These are phyloP conservation scores for Tigriopus japonicus DNA, from an alignment of 1,140 invertebrate species.

Conservation along the genomic window DNA sequence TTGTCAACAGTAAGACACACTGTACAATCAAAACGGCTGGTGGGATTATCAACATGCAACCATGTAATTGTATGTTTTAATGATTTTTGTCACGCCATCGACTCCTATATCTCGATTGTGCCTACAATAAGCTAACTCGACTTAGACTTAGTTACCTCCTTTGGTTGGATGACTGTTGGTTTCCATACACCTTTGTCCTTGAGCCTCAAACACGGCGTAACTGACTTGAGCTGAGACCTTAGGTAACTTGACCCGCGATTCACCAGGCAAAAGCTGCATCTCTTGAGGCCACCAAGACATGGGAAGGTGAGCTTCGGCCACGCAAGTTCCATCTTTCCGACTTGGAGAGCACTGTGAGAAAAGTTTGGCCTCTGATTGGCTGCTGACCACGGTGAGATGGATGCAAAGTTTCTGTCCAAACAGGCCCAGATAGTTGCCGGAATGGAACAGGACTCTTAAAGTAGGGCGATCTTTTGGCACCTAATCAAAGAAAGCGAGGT, in stretches of 20 bases:
- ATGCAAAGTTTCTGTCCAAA: constrained; percentile 14
- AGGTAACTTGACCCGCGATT: neutral
- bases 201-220: constrained; percentile 4
- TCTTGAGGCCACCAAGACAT: constrained; percentile 66
- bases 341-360: constrained; percentile 47
- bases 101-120: neutral
- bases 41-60: no score
- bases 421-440: constrained; percentile 31
- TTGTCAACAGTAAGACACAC: no score
- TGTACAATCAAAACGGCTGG: no score
- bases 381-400: constrained; percentile 15
- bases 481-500: neutral
- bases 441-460: constrained; percentile 67
- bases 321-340: constrained; percentile 66
- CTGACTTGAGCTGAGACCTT: neutral
- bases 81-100: neutral
- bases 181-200: neutral
- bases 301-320: constrained; percentile 56
- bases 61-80: no score
- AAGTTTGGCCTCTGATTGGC: constrained; percentile 13
- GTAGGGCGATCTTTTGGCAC: constrained; percentile 66
- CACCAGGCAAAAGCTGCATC: constrained; percentile 21
- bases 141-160: neutral
- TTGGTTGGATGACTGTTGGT: neutral
- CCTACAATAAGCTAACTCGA: neutral